These are phyloP conservation scores for Upupa epops DNA, from an alignment of 2,113 vertebrate genomes.

Conservation along the genomic window DNA sequence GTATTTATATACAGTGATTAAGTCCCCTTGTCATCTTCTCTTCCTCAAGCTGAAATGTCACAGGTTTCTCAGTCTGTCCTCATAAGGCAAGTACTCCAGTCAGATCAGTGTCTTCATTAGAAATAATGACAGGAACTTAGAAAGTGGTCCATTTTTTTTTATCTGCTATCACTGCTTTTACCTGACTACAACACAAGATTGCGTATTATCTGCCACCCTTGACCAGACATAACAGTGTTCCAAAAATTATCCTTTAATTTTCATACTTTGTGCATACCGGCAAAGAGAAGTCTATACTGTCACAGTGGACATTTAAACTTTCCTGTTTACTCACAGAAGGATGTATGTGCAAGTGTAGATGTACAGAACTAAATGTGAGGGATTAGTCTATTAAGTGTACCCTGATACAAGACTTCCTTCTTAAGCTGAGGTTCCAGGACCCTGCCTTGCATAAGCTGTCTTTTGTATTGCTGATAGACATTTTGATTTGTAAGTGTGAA, in stretches of 20 bases:
- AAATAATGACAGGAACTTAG: neutral
- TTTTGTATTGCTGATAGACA: neutral
- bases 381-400: neutral
- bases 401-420: neutral
- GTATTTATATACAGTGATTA: too few relatives aligned
- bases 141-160: neutral
- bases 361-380: neutral
- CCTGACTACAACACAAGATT: neutral
- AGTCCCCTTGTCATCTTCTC: too few relatives aligned
- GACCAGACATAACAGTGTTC: neutral
- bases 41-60: too few relatives aligned
- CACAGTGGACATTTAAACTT: neutral
- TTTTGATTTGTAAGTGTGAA: neutral
- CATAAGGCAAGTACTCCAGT: too few relatives aligned
- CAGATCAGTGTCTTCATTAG: neutral
- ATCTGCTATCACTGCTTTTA: neutral
- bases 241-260: neutral
- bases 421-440: neutral
- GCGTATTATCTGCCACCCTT: neutral
- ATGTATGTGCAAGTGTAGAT: rapidly evolving
- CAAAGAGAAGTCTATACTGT: neutral
- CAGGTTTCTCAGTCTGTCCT: too few relatives aligned
- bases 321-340: neutral
- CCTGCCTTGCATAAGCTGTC: neutral
- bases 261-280: neutral